Evolutionary conservation across 2,888 invertebrate genomes (phyloP), one percentile per base, ranked within the genome.

Genomic region (Coecobrya sp.): DNA sequence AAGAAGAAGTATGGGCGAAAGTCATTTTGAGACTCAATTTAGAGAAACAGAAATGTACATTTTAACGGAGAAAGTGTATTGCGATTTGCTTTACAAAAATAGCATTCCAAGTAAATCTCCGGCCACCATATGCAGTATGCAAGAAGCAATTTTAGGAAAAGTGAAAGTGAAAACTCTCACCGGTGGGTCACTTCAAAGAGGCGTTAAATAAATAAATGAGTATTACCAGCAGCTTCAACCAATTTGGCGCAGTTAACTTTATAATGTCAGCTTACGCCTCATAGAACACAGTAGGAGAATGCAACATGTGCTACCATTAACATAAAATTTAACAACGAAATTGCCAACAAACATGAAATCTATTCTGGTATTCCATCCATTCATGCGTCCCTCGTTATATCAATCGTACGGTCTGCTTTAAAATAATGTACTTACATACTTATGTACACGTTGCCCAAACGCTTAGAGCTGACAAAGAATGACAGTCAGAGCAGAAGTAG

Each of bases 181-280:
- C 16, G 22, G 42, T n/a, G 36, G 22, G 73, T 11, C 42, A 11
- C 11, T 45, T 19, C 45, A 73, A 73, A 42, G 73, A 22, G 73
- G 73, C 45, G 45, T 22, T 73, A 73, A 73, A 73, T 73, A 73
- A 73, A 42, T 73, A 73, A 73, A 73, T 73, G 45, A 45, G 13
- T 22, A 73, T 16, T 36, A 8, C 7, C 36, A 36, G 2, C 27
- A 59, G 27, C 36, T 59, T 59, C 59, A 19, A 59, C 22, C 59
- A 59, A 59, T 59, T 59, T 59, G 1, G 22, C 13, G 59, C 8
- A 5, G 59, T 13, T 59, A 49, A 49, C 13, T 13, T 7, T n/a
- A n/a, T n/a, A n/a, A n/a, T n/a, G n/a, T n/a, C n/a, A n/a, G n/a
- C n/a, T n/a, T n/a, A n/a, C n/a, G n/a, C n/a, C n/a, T n/a, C n/a